These are phyloP conservation scores for Nestor notabilis DNA, from an alignment of 2,113 vertebrate genomes.

Conservation along the genomic window DNA sequence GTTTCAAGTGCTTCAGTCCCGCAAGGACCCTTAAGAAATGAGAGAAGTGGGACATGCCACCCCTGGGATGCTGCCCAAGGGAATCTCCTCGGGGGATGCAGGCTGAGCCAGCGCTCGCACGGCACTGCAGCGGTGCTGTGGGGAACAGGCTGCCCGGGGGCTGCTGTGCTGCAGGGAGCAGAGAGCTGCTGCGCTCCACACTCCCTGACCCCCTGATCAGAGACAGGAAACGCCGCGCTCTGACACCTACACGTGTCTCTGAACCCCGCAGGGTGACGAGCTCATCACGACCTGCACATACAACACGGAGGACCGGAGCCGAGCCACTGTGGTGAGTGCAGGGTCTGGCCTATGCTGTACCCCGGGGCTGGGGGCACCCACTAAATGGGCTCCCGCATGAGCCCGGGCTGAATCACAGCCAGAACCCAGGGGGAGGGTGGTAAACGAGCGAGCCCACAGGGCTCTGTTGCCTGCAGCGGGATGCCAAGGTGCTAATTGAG, in stretches of 20 bases:
- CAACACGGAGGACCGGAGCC: conserved; percentile 83
- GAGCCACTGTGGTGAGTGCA: conserved; percentile 86
- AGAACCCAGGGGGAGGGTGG: background rate
- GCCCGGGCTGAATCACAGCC: background rate
- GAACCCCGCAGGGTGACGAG: conserved; percentile 82
- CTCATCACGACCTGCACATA: conserved; percentile 90
- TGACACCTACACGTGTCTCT: background rate
- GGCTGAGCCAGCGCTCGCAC: rapidly evolving
- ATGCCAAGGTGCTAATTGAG: conserved; percentile 29
- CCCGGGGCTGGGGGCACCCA: background rate
- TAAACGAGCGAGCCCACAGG: background rate
- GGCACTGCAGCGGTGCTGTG: rapidly evolving
- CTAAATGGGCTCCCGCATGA: background rate
- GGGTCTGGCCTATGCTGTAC: rapidly evolving
- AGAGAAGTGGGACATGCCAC: background rate
- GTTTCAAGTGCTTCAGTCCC: background rate
- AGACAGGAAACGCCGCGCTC: background rate
- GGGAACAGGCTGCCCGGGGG: background rate
- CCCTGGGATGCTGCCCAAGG: background rate
- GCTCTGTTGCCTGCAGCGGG: background rate
- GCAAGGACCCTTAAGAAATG: background rate
- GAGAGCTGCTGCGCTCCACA: rapidly evolving
- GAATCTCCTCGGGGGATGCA: background rate
- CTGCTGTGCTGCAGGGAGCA: background rate
- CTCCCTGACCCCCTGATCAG: rapidly evolving